Conservation (phyloP, 2,113 vertebrate species). For the Heterocephalus glaber region DNA sequence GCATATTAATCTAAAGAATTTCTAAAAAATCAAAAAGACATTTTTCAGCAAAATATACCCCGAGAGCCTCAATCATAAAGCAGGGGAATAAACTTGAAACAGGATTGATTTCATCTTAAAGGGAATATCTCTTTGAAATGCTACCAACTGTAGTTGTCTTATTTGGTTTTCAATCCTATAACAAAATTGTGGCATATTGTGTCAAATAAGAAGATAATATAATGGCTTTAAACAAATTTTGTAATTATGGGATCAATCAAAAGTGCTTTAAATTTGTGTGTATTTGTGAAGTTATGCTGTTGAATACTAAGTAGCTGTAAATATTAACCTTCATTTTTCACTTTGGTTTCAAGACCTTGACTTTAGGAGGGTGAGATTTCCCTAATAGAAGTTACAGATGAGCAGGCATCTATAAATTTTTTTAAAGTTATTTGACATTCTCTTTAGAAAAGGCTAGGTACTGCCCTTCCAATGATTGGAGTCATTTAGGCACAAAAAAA, state of each 20-base stretch:
- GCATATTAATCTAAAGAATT: constrained; percentile 99
- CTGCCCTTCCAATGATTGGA: background rate
- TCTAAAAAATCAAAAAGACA: constrained; percentile 98
- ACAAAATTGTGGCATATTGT: constrained; percentile 98
- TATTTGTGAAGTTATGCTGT: constrained; percentile 69
- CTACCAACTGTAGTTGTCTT: constrained; percentile 93
- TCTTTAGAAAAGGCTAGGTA: constrained; percentile 26
- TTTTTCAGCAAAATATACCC: constrained; percentile 92
- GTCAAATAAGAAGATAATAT: constrained; percentile 94
- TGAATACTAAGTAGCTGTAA: constrained; percentile 84
- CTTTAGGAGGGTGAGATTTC: constrained; percentile 28
- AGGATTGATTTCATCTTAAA: constrained; percentile 99
- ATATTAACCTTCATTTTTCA: constrained; percentile 38
- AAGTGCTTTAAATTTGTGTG: constrained; percentile 83
- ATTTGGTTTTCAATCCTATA: constrained; percentile 92
- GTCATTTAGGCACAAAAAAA: background rate
- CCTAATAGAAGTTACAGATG: background rate
- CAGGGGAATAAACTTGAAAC: constrained; percentile 95
- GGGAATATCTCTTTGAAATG: constrained; percentile 94
- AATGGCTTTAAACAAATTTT: constrained; percentile 94
- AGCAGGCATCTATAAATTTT: background rate
- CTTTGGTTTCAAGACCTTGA: constrained; percentile 44
- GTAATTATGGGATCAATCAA: constrained; percentile 92
- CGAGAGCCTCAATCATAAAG: constrained; percentile 92
- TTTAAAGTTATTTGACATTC: background rate